These are phyloP conservation scores for Connochaetes taurinus DNA, from an alignment of 2,113 vertebrate genomes.

Conservation along the genomic window DNA sequence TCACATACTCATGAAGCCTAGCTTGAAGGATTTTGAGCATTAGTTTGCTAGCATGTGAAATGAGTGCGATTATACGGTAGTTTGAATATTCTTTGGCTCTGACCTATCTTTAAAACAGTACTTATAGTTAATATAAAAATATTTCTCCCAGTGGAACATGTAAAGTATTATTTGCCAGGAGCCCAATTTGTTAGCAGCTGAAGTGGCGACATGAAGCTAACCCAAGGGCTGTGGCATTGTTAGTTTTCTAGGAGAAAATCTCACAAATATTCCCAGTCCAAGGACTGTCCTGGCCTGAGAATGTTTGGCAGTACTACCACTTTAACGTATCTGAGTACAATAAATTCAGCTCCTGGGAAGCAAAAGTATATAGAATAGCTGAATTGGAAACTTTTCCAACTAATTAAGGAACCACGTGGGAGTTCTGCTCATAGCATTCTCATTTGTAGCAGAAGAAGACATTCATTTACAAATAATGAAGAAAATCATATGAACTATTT, in stretches of 20 bases:
- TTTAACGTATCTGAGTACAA: not conserved
- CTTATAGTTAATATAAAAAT: not conserved
- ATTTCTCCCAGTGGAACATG: not conserved
- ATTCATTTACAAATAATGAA: not conserved
- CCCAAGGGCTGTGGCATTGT: not conserved
- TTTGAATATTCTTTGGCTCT: not conserved
- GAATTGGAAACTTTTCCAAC: not conserved
- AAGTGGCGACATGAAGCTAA: not conserved
- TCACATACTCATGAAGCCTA: not conserved
- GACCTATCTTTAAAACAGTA: not conserved
- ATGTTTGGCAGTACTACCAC: not conserved
- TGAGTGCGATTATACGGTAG: not conserved
- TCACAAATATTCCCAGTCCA: not conserved
- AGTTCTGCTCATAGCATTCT: not conserved
- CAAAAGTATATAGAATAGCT: not conserved
- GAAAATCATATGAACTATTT: not conserved
- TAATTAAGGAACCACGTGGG: conserved; percentile 29
- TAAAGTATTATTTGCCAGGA: not conserved
- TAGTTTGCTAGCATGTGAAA: not conserved
- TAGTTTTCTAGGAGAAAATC: not conserved
- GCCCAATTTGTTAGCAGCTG: not conserved
- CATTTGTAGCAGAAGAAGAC: not conserved
- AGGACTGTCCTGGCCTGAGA: not conserved
- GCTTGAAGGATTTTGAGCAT: not conserved
- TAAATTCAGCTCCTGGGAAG: not conserved